Evolutionary conservation across 2,113 vertebrate genomes (phyloP).

Genomic region (Okapia johnstoni): DNA sequence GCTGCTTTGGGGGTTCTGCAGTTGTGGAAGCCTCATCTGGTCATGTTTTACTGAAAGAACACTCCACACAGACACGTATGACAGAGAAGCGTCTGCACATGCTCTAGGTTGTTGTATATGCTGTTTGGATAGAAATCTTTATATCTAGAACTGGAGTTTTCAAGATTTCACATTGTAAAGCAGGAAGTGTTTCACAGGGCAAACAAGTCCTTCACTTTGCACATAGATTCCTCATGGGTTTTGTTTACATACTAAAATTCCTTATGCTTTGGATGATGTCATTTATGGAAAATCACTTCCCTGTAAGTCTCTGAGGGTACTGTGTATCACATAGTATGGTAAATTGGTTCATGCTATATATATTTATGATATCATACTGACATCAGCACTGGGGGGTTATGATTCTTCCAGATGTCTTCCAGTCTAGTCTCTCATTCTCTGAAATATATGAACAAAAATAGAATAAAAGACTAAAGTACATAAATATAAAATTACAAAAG

Average conservation of each 20-base stretch:
- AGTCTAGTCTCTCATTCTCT: neutral
- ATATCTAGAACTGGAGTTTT: neutral
- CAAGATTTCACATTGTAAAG: neutral
- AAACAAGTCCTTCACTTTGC: neutral
- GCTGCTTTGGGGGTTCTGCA: neutral
- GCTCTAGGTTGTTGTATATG: rapidly evolving
- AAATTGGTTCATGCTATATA: rapidly evolving
- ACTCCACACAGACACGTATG: rapidly evolving
- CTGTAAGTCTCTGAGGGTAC: neutral
- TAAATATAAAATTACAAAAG: neutral
- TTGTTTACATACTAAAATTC: neutral
- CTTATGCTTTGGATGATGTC: neutral
- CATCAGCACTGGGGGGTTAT: rapidly evolving
- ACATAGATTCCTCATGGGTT: neutral
- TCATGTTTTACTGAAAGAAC: neutral
- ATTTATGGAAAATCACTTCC: neutral
- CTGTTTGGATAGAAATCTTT: neutral
- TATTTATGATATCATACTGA: neutral
- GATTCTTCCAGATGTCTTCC: neutral
- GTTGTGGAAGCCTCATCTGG: neutral
- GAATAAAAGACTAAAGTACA: neutral
- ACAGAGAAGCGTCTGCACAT: neutral
- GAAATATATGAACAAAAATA: neutral
- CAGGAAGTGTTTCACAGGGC: neutral
- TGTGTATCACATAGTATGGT: rapidly evolving